phyloP scores from a whole-genome alignment of 2,888 invertebrate species.

The Pinctada fucata region DNA sequence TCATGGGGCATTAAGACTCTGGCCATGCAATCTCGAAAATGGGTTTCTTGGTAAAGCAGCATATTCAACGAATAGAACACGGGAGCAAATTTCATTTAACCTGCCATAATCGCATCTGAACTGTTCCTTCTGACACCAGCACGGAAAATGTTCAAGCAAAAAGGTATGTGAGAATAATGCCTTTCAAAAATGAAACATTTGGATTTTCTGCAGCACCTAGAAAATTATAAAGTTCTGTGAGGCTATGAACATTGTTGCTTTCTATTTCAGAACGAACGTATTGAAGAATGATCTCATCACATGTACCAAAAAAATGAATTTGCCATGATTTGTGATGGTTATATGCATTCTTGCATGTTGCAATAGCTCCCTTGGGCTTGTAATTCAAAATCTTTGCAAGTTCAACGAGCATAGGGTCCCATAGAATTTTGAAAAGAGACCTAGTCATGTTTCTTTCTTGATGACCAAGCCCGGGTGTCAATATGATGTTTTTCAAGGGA shows the following conservation, averaged over 20 bases:
- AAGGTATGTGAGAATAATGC: background rate
- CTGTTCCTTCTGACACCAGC: background rate
- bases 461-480: conserved; percentile 5
- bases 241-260: background rate
- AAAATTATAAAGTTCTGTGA: background rate
- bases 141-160: background rate
- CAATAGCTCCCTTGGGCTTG: background rate
- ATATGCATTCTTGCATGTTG: conserved; percentile 2
- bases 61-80: too few relatives aligned
- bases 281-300: conserved; percentile 16
- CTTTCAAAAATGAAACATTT: background rate
- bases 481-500: background rate
- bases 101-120: conserved; percentile 12
- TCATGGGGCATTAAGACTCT: conserved; percentile 17
- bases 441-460: conserved; percentile 3
- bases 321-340: conserved; percentile 19
- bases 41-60: conserved; percentile 23
- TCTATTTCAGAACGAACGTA: background rate
- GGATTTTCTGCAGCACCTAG: background rate
- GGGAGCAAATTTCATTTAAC: conserved; percentile 20
- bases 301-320: conserved; percentile 6
- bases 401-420: background rate
- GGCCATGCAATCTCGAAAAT: conserved; percentile 19
- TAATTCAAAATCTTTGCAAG: conserved; percentile 9
- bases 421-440: conserved; percentile 3